Evolutionary conservation across 92 coral and sea anemone genomes (phyloP).

Genomic region (Pocillopora grandis): DNA sequence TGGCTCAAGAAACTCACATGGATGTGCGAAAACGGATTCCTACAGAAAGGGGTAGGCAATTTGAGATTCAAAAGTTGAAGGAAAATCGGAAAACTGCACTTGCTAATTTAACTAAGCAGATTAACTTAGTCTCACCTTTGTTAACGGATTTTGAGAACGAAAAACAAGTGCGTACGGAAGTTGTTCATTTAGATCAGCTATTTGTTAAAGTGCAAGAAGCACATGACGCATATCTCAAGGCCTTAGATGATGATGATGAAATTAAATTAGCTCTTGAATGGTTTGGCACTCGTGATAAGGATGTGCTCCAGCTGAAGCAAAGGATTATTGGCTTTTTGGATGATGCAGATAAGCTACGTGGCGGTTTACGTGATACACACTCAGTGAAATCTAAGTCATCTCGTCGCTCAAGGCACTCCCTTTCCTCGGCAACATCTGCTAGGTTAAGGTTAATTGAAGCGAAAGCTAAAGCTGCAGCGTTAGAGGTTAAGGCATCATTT

Average conservation of each 20-base stretch:
- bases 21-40: conserved; percentile 26
- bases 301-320: conserved; percentile 41
- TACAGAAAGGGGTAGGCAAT: conserved; percentile 40
- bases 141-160: conserved; percentile 27
- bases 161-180: conserved; percentile 46
- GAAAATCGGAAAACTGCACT: conserved; percentile 45
- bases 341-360: conserved; percentile 1
- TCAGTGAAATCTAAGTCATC: conserved; percentile 21
- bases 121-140: conserved; percentile 45
- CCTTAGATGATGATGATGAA: conserved; percentile 12
- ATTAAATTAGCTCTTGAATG: background rate
- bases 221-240: background rate
- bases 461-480: conserved; percentile 34
- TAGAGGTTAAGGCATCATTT: conserved; percentile 39
- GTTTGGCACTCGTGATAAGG: conserved; percentile 37
- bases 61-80: conserved; percentile 39
- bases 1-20: conserved; percentile 31
- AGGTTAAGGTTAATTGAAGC: background rate
- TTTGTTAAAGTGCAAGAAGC: conserved; percentile 29
- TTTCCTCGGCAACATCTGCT: background rate
- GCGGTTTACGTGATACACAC: background rate
- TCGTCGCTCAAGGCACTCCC: conserved; percentile 5
- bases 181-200: conserved; percentile 35
- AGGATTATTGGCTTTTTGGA: conserved; percentile 27
- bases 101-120: conserved; percentile 43